Evolutionary conservation across 2,888 invertebrate species (phyloP).

Genomic region (Philopedon plagiatum): DNA sequence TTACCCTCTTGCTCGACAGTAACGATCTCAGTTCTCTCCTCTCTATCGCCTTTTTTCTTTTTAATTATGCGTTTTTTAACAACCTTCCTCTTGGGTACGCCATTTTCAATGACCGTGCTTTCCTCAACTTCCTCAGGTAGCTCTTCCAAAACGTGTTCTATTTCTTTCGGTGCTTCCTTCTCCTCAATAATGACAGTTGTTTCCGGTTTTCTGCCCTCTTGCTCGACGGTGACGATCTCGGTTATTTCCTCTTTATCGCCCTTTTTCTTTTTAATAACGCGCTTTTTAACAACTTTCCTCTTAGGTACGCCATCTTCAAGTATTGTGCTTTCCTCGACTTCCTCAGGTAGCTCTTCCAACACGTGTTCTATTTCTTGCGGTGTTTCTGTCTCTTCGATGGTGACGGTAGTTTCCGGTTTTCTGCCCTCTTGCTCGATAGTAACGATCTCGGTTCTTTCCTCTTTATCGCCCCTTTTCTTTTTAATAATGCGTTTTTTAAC

Average conservation of each 20-base stretch:
- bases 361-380: conserved; percentile 55
- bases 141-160: conserved; percentile 47
- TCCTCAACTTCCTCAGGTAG: conserved; percentile 56
- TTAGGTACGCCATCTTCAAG: conserved; percentile 50
- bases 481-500: conserved; percentile 64
- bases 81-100: conserved; percentile 57
- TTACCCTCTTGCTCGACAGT: conserved; percentile 56
- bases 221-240: conserved; percentile 53
- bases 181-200: conserved; percentile 62
- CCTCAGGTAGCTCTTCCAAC: conserved; percentile 59
- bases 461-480: conserved; percentile 60
- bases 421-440: conserved; percentile 69
- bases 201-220: conserved; percentile 55
- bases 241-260: conserved; percentile 65
- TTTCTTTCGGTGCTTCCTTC: conserved; percentile 12
- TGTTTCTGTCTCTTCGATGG: conserved; percentile 60
- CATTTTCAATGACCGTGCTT: conserved; percentile 48
- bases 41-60: conserved; percentile 51
- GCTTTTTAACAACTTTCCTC: conserved; percentile 63
- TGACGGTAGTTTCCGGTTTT: conserved; percentile 61
- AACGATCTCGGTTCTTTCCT: conserved; percentile 66
- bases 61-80: conserved; percentile 56
- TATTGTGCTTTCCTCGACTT: conserved; percentile 53
- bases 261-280: conserved; percentile 66
- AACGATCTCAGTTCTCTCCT: conserved; percentile 64